Conservation (phyloP, 1,140 invertebrate genomes). For the Myzus persicae region DNA sequence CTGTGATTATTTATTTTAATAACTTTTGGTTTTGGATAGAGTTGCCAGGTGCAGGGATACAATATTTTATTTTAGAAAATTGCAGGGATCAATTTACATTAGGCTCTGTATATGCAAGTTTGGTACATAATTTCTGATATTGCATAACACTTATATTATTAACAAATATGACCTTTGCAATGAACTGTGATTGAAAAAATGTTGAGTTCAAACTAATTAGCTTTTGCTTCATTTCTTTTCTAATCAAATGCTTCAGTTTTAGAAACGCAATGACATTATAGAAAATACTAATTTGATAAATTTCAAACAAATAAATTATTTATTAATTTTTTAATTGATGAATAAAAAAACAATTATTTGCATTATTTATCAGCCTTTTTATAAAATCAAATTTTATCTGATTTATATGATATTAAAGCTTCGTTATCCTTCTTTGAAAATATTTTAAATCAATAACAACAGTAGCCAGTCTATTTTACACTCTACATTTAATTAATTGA, state of each 20-base stretch:
- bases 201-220: slow-evolving; percentile 22
- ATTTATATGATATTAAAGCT: not conserved
- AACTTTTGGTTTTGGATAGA: slow-evolving; percentile 52
- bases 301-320: not conserved
- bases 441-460: not conserved
- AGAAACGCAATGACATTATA: not conserved
- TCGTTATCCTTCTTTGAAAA: not conserved
- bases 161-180: slow-evolving; percentile 32
- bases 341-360: not conserved
- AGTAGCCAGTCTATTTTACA: not conserved
- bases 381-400: not conserved
- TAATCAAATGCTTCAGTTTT: slow-evolving; percentile 30
- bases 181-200: not conserved
- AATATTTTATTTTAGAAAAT: slow-evolving; percentile 35
- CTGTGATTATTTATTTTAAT: slow-evolving; percentile 45
- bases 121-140: slow-evolving; percentile 46
- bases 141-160: slow-evolving; percentile 29
- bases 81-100: slow-evolving; percentile 47
- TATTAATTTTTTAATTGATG: not conserved
- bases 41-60: slow-evolving; percentile 50
- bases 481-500: not conserved
- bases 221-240: slow-evolving; percentile 30
- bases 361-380: not conserved
- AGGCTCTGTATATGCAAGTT: slow-evolving; percentile 40
- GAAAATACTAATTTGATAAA: not conserved